phyloP scores from a whole-genome alignment of 1,140 invertebrate genomes.

The Halesus radiatus region DNA sequence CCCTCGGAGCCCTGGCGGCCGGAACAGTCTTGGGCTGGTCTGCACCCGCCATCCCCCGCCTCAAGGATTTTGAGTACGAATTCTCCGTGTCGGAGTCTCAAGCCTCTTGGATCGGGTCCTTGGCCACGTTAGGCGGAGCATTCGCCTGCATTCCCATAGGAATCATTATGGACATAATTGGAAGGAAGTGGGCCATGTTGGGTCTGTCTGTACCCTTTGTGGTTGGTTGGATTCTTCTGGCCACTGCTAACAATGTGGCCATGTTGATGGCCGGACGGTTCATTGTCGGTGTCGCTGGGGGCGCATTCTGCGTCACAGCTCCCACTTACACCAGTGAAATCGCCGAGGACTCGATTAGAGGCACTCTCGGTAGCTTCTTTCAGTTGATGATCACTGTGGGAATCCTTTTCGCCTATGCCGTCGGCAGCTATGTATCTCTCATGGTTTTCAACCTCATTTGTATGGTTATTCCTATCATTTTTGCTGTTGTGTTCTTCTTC shows the following conservation, averaged over 20 bases:
- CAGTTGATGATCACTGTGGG: constrained; percentile 84
- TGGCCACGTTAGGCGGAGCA: constrained; percentile 81
- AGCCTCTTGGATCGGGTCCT: constrained; percentile 81
- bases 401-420: constrained; percentile 78
- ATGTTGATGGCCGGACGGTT: constrained; percentile 83
- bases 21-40: constrained; percentile 82
- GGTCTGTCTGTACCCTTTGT: constrained; percentile 79
- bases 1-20: constrained; percentile 71
- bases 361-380: constrained; percentile 83
- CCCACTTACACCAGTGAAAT: constrained; percentile 89
- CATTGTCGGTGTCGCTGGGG: constrained; percentile 80
- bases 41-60: constrained; percentile 76
- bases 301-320: constrained; percentile 82
- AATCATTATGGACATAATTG: constrained; percentile 80
- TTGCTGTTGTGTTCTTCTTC: constrained; percentile 78
- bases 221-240: constrained; percentile 83
- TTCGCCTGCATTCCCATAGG: constrained; percentile 81
- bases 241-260: constrained; percentile 74
- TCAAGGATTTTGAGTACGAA: constrained; percentile 67
- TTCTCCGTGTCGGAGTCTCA: constrained; percentile 69
- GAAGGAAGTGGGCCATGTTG: constrained; percentile 82
- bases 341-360: constrained; percentile 82
- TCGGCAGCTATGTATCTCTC: constrained; percentile 75
- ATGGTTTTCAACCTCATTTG: constrained; percentile 77
- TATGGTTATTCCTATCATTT: constrained; percentile 76